These are phyloP conservation scores for Petrocephalus schoutedeni DNA, from an alignment of 2,797 vertebrate species.

Conservation along the genomic window DNA sequence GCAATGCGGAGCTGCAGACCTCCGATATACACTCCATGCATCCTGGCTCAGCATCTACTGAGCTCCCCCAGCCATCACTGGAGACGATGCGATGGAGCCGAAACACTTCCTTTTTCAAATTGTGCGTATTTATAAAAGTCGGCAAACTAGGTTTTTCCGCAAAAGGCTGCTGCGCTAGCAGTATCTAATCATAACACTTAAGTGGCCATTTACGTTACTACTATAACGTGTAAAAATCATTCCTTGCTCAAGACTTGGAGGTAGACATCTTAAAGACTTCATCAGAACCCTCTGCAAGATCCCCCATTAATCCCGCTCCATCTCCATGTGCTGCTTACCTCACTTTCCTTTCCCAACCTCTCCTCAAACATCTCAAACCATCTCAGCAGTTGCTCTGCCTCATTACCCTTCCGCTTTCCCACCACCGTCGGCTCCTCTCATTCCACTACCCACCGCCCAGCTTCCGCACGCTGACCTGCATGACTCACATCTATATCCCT, in stretches of 20 bases:
- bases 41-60: not conserved
- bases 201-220: not conserved
- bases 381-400: not conserved
- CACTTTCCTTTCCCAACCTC: not conserved
- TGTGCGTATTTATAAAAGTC: too few species aligned
- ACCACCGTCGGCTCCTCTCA: not conserved
- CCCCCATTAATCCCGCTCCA: not conserved
- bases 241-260: not conserved
- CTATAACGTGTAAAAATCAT: not conserved
- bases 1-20: not conserved
- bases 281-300: not conserved
- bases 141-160: not conserved
- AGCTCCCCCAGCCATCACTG: not conserved
- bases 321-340: too few species aligned
- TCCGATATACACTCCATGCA: not conserved
- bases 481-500: not conserved
- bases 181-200: not conserved
- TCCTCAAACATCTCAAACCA: not conserved
- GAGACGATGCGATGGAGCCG: not conserved
- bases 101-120: not conserved
- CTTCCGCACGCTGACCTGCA: not conserved
- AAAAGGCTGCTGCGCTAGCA: not conserved
- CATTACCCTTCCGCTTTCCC: not conserved
- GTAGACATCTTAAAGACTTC: not conserved
- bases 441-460: not conserved